These are phyloP conservation scores for Dipus sagitta DNA, from an alignment of 2,797 vertebrate species.

Conservation along the genomic window DNA sequence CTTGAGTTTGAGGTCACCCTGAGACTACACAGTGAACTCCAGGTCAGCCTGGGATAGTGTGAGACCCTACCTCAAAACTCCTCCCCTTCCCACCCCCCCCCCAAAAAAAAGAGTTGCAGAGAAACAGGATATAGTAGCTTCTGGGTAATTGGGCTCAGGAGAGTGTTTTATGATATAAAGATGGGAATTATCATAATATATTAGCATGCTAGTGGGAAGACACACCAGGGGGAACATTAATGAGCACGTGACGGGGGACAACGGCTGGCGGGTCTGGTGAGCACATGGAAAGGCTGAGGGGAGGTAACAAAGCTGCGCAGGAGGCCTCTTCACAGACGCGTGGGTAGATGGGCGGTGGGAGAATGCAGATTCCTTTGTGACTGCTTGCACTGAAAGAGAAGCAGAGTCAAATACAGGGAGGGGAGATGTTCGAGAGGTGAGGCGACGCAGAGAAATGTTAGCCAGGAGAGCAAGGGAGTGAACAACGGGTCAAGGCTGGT, in stretches of 20 bases:
- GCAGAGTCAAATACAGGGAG: neutral
- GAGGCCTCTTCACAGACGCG: neutral
- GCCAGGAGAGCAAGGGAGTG: neutral
- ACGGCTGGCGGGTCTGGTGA: neutral
- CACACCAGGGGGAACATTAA: neutral
- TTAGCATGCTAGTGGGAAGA: neutral
- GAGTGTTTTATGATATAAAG: neutral
- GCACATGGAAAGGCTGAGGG: neutral
- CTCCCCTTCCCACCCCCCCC: too few species aligned
- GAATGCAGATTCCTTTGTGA: neutral
- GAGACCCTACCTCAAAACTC: too few species aligned
- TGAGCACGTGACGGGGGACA: neutral
- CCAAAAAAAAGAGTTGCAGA: neutral
- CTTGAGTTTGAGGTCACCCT: too few species aligned
- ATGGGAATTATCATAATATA: neutral
- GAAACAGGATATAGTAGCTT: neutral
- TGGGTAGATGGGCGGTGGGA: neutral
- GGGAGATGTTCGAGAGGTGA: neutral
- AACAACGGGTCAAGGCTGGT: rapidly evolving
- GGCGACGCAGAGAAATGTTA: neutral
- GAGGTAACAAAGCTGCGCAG: neutral
- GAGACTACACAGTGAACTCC: too few species aligned
- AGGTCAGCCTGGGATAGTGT: too few species aligned
- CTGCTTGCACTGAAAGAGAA: neutral
- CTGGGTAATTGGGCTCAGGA: neutral